Evolutionary conservation across 92 coral and sea anemone genomes (phyloP), one percentile per base, ranked within the genome.

Genomic region (Phymanthus crucifer): DNA sequence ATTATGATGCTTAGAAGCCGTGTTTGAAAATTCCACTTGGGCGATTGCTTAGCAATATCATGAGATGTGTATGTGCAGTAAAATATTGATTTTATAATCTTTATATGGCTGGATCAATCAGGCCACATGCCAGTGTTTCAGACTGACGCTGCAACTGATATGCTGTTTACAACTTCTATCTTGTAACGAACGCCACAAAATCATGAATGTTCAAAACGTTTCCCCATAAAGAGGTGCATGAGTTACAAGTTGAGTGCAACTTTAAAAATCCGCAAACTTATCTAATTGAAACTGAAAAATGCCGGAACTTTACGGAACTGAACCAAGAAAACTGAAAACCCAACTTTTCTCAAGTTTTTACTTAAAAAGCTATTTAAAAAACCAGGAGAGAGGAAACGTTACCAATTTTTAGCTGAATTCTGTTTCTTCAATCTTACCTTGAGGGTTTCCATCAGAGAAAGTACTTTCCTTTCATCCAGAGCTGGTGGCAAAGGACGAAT

Each of bases 371-470:
- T 11, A 17, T 45, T 45, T 45, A 17, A 17, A 9, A 45, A 17
- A 45, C 2, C 1, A 45, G 50, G 50, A 45, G 4, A 45, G 50
- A 45, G 50, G 16, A 45, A 45, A 45, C 50, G 13, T 45, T 45
- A 17, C 16, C 16, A 45, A 45, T 0, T 45, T 43, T 45, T 45
- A 9, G 10, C 50, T 17, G 50, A n/a, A n/a, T n/a, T n/a, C n/a
- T n/a, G n/a, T n/a, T n/a, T n/a, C n/a, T n/a, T n/a, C n/a, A n/a
- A 2, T 17, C 81, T 45, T 79, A 89, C 93, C 93, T 83, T 66
- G 11, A 92, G 80, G 24, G 90, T 89, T 57, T 86, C 77, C 84
- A 92, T 89, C 12, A 92, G 81, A 37, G 97, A 89, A 27, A 72
- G 34, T 35, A 92, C 89, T 84, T 92, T 92, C 45, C 72, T 73